Conservation (phyloP, 2,797 vertebrate species). For the Coregonus sp. region DNA sequence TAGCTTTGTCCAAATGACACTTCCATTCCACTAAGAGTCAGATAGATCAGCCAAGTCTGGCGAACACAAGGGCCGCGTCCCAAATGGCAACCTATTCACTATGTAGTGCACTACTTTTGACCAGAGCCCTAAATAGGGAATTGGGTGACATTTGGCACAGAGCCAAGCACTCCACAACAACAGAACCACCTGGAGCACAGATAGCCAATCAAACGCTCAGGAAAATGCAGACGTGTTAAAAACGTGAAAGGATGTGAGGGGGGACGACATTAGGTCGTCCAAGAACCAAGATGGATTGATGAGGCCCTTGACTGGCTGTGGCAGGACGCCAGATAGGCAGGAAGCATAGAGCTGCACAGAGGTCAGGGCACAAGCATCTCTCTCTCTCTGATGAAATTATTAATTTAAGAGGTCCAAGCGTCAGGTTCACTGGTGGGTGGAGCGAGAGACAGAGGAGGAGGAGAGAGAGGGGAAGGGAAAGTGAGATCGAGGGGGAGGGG, state of each 20-base stretch:
- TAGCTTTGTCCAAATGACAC: conserved; percentile 41
- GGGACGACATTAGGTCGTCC: conserved; percentile 76
- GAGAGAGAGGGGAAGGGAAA: too few species aligned
- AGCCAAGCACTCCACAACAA: conserved; percentile 62
- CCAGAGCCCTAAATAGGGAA: too few species aligned
- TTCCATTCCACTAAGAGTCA: conserved; percentile 12
- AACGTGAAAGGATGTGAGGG: conserved; percentile 75
- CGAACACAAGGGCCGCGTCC: not conserved
- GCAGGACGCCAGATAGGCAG: conserved; percentile 70
- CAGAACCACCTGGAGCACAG: conserved; percentile 50
- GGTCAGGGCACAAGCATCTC: conserved; percentile 73
- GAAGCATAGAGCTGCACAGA: conserved; percentile 45
- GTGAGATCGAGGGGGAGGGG: too few species aligned
- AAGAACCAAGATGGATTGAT: conserved; percentile 81
- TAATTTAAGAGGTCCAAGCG: conserved; percentile 60
- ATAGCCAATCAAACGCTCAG: conserved; percentile 60
- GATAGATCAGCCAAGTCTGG: conserved; percentile 7
- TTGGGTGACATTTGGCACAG: not conserved
- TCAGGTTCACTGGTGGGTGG: too few species aligned
- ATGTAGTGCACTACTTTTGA: too few species aligned
- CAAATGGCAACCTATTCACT: too few species aligned
- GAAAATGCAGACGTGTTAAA: conserved; percentile 60
- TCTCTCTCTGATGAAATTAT: conserved; percentile 77
- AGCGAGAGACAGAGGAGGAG: too few species aligned
- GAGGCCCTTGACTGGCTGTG: conserved; percentile 77